Base-by-base conservation (phyloP, 2,888 invertebrate genomes). In the Ernsta delagoae region DNA sequence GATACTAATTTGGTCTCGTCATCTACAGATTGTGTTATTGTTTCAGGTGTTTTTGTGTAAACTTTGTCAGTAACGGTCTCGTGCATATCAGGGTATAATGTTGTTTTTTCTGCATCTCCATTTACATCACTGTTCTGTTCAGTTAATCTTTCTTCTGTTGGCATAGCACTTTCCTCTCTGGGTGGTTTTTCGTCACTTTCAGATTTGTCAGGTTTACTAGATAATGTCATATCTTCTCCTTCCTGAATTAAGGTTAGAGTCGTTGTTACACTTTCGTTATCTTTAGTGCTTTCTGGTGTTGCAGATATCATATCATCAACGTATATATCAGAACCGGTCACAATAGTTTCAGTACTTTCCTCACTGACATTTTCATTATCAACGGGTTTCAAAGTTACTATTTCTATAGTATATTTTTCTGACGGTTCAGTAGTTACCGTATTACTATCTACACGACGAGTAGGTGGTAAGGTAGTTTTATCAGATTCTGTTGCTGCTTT, bases 1-100 rank as follows among this genome's bases (percentile, higher is more conserved):
- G 77, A 61, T 9, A 71, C 72, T 31, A 75, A 76, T n/a, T 72
- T 71, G 68, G 67, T 64, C 62, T 72, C 74, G 64, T 65, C 57
- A 61, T 73, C 66, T 71, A 75, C 59, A 5, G 48, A 24, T 48
- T 61, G 68, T 36, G 68, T 57, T 12, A 62, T 72, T 7, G 72
- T 73, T 12, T 71, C 71, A 34, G 65, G 64, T 68, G 43, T 70
- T 54, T 34, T 45, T 68, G 72, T 71, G 57, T 68, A 70, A 5
- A 31, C 71, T 24, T 65, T 73, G 53, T 50, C 62, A 57, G 9
- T 11, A 1, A 48, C 12, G 6, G 31, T 57, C 50, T 63, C 61
- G 12, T 16, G 39, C 11, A 24, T 9, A 16, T 63, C 62, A 45
- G 71, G 61, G 3, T 31, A 31, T 31, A 71, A 70, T 67, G 70